Percentiles rank a stretch among this genome's conserved stretches.
Evolutionary conservation across 2,888 invertebrate genomes (phyloP).

Genomic region (Drosophila gaucha): DNA sequence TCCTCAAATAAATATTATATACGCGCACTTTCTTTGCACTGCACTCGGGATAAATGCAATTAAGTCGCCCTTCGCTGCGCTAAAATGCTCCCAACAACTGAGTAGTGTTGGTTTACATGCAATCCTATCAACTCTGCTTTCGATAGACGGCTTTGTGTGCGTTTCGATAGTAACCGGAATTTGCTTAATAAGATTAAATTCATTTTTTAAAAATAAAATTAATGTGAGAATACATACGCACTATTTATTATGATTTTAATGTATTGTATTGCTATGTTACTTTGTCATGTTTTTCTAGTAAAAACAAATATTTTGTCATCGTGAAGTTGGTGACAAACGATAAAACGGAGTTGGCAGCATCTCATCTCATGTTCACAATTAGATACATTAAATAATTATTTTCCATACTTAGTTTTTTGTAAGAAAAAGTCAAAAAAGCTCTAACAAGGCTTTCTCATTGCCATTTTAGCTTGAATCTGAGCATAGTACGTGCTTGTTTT

Average conservation of each 20-base stretch:
- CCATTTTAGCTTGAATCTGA: not conserved
- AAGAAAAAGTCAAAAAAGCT: not conserved
- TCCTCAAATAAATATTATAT: conserved; percentile 25
- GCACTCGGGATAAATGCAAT: conserved; percentile 50
- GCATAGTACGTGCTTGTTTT: not conserved
- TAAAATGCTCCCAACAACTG: conserved; percentile 33
- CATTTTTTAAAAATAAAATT: no score
- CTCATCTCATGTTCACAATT: not conserved
- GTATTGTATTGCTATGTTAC: not conserved
- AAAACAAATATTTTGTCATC: not conserved
- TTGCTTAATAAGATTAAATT: not conserved
- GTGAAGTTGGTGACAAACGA: not conserved
- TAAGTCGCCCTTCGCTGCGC: conserved; percentile 36
- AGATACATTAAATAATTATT: not conserved
- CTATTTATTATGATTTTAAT: not conserved
- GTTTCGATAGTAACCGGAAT: conserved; percentile 3
- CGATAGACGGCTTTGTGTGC: conserved; percentile 23
- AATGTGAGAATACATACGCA: no score
- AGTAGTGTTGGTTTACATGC: conserved; percentile 28
- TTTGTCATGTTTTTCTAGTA: no score
- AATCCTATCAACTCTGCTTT: conserved; percentile 18
- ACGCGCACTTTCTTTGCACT: conserved; percentile 58
- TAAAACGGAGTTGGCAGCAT: not conserved
- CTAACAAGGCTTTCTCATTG: not conserved
- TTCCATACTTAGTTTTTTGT: no score